phyloP scores from a whole-genome alignment of 2,888 invertebrate genomes.

The Chaetoderma sp. region DNA sequence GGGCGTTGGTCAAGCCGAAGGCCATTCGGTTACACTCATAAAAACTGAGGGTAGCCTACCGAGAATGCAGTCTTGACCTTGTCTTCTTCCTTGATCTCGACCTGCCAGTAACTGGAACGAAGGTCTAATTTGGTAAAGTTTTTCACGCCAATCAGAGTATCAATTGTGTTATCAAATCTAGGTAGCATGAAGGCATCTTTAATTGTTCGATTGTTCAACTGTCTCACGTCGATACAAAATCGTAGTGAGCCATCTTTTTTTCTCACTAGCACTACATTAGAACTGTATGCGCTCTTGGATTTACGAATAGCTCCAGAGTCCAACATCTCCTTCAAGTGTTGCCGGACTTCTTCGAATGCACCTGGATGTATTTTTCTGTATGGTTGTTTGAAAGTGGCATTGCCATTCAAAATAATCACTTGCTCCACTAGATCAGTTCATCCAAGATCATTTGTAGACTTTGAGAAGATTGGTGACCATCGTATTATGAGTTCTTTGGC shows the following conservation, averaged over 20 bases:
- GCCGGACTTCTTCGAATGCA: conserved; percentile 23
- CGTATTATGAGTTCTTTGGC: background rate
- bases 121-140: conserved; percentile 19
- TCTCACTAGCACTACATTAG: conserved; percentile 30
- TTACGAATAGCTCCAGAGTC: conserved; percentile 16
- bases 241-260: conserved; percentile 29
- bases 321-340: conserved; percentile 28
- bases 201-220: conserved; percentile 24
- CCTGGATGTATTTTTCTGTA: conserved; percentile 21
- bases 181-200: conserved; percentile 30
- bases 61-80: conserved; percentile 44
- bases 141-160: conserved; percentile 11
- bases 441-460: conserved; percentile 19
- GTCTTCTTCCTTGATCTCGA: conserved; percentile 28
- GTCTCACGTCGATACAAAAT: conserved; percentile 30
- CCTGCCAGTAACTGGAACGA: too few relatives aligned
- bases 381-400: conserved; percentile 21
- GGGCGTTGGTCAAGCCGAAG: conserved; percentile 45
- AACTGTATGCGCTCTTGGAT: conserved; percentile 18
- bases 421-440: conserved; percentile 22
- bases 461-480: conserved; percentile 19
- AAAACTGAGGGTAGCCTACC: conserved; percentile 26
- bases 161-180: conserved; percentile 17
- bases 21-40: conserved; percentile 47
- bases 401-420: conserved; percentile 17